Conservation (phyloP, 2,888 invertebrate species). For the Deladenus siricidicola region DNA sequence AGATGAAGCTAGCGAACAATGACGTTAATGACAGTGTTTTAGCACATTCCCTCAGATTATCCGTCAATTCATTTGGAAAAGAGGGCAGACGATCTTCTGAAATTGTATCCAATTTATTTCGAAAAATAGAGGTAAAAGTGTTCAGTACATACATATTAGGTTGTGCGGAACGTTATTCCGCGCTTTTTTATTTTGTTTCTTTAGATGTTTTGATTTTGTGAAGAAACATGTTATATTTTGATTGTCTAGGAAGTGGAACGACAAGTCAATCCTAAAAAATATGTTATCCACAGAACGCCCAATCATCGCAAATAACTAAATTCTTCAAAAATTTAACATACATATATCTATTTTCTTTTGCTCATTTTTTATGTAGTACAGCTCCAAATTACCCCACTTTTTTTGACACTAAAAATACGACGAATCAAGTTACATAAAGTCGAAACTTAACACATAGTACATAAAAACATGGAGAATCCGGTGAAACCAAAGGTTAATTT, state of each 20-base stretch:
- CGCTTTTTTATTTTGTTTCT: not conserved
- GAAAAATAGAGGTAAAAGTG: slow-evolving; percentile 10
- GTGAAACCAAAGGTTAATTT: no score
- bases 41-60: no score
- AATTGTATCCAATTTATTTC: slow-evolving; percentile 7
- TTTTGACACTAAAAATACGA: no score
- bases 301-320: not conserved
- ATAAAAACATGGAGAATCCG: no score
- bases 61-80: not conserved
- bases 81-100: slow-evolving; percentile 4
- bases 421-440: no score
- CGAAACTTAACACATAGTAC: no score
- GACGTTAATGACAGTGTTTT: not conserved
- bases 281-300: slow-evolving; percentile 7
- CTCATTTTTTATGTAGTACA: not conserved
- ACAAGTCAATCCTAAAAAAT: slow-evolving; percentile 7
- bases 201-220: not conserved
- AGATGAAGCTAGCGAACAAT: not conserved
- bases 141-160: no score
- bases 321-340: not conserved
- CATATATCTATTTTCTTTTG: not conserved
- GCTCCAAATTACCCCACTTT: no score
- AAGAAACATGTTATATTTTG: not conserved
- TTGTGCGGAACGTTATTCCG: not conserved
- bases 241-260: slow-evolving; percentile 6